Base-by-base conservation (phyloP, 2,113 vertebrate species). In the Hypomesus transpacificus region DNA sequence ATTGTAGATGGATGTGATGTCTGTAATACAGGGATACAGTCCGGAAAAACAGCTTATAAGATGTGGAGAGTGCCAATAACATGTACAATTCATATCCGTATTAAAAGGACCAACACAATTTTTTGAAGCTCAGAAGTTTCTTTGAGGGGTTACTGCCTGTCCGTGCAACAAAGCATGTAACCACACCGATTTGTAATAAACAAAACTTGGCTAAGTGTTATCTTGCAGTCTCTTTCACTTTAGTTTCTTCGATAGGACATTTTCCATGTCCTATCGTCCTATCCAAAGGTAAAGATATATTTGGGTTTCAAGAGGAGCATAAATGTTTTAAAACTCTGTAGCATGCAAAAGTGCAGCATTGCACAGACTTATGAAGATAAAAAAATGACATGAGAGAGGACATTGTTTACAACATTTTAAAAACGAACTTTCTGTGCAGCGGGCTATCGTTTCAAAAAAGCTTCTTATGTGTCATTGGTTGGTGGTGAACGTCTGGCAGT, bases 121-220 rank as follows among this genome's bases (percentile, higher is more conserved):
- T 64, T 71, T 28, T n/a, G 21, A 21, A 26, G 39, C 46, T 26
- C n/a, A 28, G 51, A 58, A 73, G 66, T 66, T 66, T 31, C 63
- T 67, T 66, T 50, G 60, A 73, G 54, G 46, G 71, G 64, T 74
- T 39, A 67, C 39, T 52, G 34, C 54, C 5, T 56, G 59, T 62
- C 39, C 26, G 13, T 22, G 46, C 46, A 52, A 31, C 57, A 50
- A 68, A 46, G 71, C 64, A 74, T 68, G 56, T 69, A 69, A 59
- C 73, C 58, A 56, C 18, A 18, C 26, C 21, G 24, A 69, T 74
- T 69, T 62, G 56, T 63, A 63, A 75, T 69, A 26, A 24, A 75
- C 56, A 18, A 58, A 54, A 68, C 46, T 46, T 39, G 18, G n/a
- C 13, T 6, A 53, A 60, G 13, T 59, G 31, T 31, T 34, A 61